Evolutionary conservation across 2,797 vertebrate species (phyloP).

Genomic region (Gadopsis marmoratus): DNA sequence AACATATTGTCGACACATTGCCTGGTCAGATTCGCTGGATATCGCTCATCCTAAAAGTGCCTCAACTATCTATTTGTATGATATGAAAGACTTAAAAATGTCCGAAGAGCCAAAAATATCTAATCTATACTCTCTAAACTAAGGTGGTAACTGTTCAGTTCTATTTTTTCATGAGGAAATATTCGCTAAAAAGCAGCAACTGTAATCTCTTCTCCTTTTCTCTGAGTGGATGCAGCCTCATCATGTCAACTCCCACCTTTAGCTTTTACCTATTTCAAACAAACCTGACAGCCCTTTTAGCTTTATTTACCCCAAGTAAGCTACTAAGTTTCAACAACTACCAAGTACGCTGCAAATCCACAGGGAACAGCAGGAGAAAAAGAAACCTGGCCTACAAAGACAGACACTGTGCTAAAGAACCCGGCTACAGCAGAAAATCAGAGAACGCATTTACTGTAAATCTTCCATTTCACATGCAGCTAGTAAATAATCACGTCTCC

Average conservation of each 20-base stretch:
- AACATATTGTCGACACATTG: too few relatives aligned
- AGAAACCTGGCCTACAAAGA: conserved; percentile 19
- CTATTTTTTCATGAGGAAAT: neutral
- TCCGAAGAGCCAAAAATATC: neutral
- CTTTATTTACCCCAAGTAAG: conserved; percentile 4
- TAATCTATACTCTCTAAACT: neutral
- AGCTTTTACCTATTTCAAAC: conserved; percentile 20
- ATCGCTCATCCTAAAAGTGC: too few relatives aligned
- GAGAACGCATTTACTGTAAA: neutral
- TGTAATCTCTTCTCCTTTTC: too few relatives aligned
- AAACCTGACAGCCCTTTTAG: conserved; percentile 14
- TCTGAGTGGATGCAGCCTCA: neutral
- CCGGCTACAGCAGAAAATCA: neutral
- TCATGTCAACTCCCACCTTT: neutral
- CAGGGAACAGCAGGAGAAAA: conserved; percentile 24
- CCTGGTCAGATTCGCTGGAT: too few relatives aligned
- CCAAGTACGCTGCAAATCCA: conserved; percentile 29
- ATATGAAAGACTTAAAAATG: neutral
- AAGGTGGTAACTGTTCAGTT: neutral
- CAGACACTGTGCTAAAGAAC: neutral
- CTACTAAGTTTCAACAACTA: conserved; percentile 13
- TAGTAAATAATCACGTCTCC: neutral
- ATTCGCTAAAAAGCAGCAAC: neutral
- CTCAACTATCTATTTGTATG: neutral
- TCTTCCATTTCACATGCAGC: neutral